Evolutionary conservation across 2,113 vertebrate species (phyloP).

Genomic region (Erythrolamprus reginae): DNA sequence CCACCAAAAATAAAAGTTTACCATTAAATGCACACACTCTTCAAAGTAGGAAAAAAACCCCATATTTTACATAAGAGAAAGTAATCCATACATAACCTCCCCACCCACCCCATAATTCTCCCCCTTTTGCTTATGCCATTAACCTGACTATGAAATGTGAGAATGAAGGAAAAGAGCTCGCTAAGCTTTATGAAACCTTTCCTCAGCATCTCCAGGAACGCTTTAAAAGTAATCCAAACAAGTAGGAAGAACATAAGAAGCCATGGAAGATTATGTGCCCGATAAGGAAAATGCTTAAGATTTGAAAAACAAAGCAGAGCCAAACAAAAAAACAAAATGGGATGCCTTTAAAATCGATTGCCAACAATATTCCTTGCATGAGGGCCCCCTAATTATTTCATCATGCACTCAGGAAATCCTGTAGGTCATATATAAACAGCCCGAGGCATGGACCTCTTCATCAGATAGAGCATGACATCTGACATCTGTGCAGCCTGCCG

Average conservation of each 20-base stretch:
- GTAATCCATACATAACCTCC: slow-evolving; percentile 23
- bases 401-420: slow-evolving; percentile 87
- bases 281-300: slow-evolving; percentile 66
- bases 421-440: slow-evolving; percentile 85
- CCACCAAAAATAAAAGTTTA: slow-evolving; percentile 24
- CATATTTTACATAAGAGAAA: slow-evolving; percentile 59
- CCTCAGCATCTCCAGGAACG: slow-evolving; percentile 29
- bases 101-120: background rate
- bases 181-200: slow-evolving; percentile 50
- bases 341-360: slow-evolving; percentile 68
- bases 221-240: slow-evolving; percentile 61
- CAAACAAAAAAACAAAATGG: slow-evolving; percentile 39
- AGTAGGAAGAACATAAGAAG: slow-evolving; percentile 50
- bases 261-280: slow-evolving; percentile 57
- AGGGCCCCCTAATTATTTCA: slow-evolving; percentile 88
- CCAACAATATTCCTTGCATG: slow-evolving; percentile 64
- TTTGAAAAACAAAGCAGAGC: slow-evolving; percentile 22
- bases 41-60: slow-evolving; percentile 43
- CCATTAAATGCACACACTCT: background rate
- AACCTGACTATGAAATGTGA: slow-evolving; percentile 41
- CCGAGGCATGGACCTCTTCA: slow-evolving; percentile 75
- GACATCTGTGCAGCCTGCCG: slow-evolving; percentile 74
- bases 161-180: slow-evolving; percentile 39
- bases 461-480: slow-evolving; percentile 81
- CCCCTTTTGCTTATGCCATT: slow-evolving; percentile 52